Evolutionary conservation across 30 jellyfish, hydroid and myxozoan species (phyloP).

Genomic region (Aurelia aurita complex sp. Pacific): DNA sequence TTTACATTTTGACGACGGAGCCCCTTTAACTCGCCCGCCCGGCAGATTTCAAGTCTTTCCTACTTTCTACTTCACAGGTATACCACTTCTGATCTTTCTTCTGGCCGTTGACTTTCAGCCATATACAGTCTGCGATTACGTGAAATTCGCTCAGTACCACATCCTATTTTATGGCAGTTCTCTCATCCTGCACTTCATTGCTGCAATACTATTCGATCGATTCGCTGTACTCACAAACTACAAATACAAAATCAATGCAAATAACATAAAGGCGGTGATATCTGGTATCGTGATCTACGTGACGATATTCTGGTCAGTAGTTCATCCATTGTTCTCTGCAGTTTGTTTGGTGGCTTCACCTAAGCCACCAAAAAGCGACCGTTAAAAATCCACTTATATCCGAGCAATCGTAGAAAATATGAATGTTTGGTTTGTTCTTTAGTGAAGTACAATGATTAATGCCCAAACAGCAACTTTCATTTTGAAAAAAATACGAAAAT

Average conservation of each 20-base stretch:
- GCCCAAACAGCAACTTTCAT: too few species aligned
- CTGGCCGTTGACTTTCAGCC: conserved; percentile 2
- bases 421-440: too few species aligned
- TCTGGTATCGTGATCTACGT: not conserved
- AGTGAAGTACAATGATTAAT: too few species aligned
- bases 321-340: too few species aligned
- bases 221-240: not conserved
- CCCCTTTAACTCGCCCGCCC: not conserved
- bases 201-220: conserved; percentile 4
- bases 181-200: not conserved
- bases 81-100: not conserved
- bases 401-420: too few species aligned
- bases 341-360: too few species aligned
- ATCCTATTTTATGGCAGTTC: conserved; percentile 4
- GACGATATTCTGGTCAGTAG: not conserved
- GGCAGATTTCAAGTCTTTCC: too few species aligned
- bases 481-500: too few species aligned
- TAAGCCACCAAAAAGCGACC: too few species aligned
- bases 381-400: too few species aligned
- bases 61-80: not conserved
- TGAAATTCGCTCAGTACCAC: not conserved
- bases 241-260: not conserved
- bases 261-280: not conserved
- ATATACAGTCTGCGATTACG: not conserved
- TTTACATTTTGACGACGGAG: too few species aligned